Percentiles rank a stretch among this genome's conserved stretches.
phyloP scores from a whole-genome alignment of 2,797 vertebrate species.

The Prunella strophiata region DNA sequence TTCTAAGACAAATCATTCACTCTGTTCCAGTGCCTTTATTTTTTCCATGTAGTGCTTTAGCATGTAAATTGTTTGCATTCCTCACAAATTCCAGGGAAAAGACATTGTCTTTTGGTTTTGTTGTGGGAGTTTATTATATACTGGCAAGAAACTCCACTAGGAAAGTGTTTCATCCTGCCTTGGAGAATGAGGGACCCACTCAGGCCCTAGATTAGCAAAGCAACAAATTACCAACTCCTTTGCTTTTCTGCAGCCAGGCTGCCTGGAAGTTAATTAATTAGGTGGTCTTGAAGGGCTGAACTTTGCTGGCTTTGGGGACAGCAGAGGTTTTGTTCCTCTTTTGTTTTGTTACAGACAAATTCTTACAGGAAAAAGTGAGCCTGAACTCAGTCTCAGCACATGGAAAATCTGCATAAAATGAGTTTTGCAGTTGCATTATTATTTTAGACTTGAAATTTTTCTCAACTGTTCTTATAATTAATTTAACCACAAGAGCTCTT shows the following conservation, averaged over 20 bases:
- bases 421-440: not conserved
- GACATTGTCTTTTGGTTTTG: not conserved
- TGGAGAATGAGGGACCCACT: not conserved
- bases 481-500: not conserved
- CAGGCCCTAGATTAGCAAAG: not conserved
- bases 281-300: not conserved
- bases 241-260: not conserved
- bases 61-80: not conserved
- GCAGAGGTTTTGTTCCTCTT: not conserved
- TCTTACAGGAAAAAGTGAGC: not conserved
- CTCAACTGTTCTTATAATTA: constrained; percentile 3
- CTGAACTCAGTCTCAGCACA: not conserved
- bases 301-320: not conserved
- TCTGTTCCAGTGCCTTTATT: not conserved
- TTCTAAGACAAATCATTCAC: constrained; percentile 4
- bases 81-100: not conserved
- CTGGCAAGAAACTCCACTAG: not conserved
- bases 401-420: not conserved
- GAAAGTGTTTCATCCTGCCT: not conserved
- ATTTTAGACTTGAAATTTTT: not conserved
- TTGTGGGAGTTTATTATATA: not conserved
- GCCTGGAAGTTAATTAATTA: constrained; percentile 45
- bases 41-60: not conserved
- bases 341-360: not conserved
- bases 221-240: not conserved